These are phyloP conservation scores for Rallus limicola DNA, from an alignment of 2,113 vertebrate genomes.

Conservation along the genomic window DNA sequence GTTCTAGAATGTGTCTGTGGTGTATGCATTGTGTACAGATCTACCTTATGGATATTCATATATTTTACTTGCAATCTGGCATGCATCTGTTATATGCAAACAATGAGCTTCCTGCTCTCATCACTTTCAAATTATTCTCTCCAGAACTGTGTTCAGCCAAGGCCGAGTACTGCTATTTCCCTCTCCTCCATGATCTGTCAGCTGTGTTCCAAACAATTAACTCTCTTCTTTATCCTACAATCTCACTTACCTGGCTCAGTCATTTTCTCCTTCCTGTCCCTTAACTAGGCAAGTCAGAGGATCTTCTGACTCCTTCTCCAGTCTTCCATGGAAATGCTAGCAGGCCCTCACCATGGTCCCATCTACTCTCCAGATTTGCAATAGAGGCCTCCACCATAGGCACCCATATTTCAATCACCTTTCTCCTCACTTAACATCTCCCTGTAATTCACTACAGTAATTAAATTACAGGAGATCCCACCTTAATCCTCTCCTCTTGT, in stretches of 20 bases:
- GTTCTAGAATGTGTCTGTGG: not conserved
- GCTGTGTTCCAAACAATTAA: not conserved
- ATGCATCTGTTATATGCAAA: not conserved
- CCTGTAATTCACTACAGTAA: not conserved
- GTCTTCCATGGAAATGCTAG: not conserved
- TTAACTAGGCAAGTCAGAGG: not conserved
- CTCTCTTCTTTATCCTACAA: not conserved
- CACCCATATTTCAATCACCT: not conserved
- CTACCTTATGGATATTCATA: not conserved
- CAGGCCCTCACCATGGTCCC: not conserved
- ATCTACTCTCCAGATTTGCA: not conserved
- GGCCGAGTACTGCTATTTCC: not conserved
- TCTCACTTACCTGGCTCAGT: not conserved
- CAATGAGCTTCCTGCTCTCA: conserved; percentile 3
- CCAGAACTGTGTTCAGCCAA: not conserved
- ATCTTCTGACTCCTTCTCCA: not conserved
- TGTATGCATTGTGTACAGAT: not conserved
- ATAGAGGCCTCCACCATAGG: not conserved
- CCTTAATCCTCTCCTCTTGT: not conserved
- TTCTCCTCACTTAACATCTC: not conserved
- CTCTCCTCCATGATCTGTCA: not conserved
- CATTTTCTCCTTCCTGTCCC: not conserved
- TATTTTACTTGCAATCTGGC: not conserved
- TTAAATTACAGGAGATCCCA: not conserved
- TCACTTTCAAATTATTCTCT: not conserved